Base-by-base conservation (phyloP, 2,888 invertebrate genomes). In the Amblyjoppa fuscipennis region DNA sequence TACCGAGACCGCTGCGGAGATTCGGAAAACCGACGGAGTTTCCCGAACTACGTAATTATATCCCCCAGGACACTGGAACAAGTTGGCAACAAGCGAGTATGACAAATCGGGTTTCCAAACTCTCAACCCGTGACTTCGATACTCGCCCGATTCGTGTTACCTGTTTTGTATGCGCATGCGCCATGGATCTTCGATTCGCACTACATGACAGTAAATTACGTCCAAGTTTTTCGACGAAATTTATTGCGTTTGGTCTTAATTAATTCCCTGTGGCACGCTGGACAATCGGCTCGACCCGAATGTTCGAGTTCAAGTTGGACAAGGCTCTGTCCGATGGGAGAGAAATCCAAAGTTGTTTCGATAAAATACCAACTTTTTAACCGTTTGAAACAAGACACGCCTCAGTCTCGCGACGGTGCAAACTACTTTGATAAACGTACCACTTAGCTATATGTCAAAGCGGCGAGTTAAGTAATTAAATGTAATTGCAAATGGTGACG, bases 101-200 rank as follows among this genome's bases (percentile, higher is more conserved):
- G 76, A 84, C 80, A 84, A 84, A 84, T 84, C 71, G 76, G 76
- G 68, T 84, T 84, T 64, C 64, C 80, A 51, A 84, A 84, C 80
- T 84, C 76, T 71, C 41, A 20, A 20, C 9, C 41, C 16, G 25
- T 73, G 13, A 11, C 25, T 69, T 81, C 49, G 64, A 59, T 64
- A 51, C 38, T 20, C 20, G 28, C 49, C 31, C 59, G 20, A 74
- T 16, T 51, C 51, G 31, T 71, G 7, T 51, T 53, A 6, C 6
- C 16, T 28, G 31, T 25, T 68, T 25, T 68, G 34, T 16, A 9
- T 34, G 16, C 53, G 16, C 71, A 53, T 53, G 34, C 25, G 25
- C 25, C 64, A 31, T 49, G 45, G 45, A 49, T 49, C 45, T 49
- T 49, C 45, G 45, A 11, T 49, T 3, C 16, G 13, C 45, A 13